Conservation (phyloP, 2,888 invertebrate genomes). For the Ecliptopera silaceata region DNA sequence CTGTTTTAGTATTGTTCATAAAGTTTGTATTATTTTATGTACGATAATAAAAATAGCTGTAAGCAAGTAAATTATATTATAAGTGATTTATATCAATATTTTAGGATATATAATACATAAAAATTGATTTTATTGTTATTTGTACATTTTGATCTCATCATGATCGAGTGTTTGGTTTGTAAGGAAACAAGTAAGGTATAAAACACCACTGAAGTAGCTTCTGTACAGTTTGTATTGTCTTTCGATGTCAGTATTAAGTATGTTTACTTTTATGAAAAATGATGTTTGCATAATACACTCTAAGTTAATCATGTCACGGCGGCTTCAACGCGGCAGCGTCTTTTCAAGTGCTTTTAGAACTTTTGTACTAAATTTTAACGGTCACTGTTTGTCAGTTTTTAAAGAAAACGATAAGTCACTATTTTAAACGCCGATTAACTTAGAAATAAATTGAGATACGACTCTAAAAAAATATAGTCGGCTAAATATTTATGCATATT, state of each 20-base stretch:
- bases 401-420: no score
- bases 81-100: conserved; percentile 10
- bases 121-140: conserved; percentile 57
- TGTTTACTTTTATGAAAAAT: conserved; percentile 36
- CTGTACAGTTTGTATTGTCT: conserved; percentile 76
- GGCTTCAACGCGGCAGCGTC: no score
- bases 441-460: no score
- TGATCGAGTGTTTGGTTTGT: conserved; percentile 77
- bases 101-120: conserved; percentile 29
- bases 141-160: conserved; percentile 83
- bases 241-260: conserved; percentile 60
- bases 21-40: conserved; percentile 35
- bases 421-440: no score
- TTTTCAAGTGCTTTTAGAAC: no score
- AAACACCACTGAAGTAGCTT: conserved; percentile 80
- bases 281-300: not conserved
- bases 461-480: no score
- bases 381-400: no score
- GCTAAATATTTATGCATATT: no score
- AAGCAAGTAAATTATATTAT: conserved; percentile 14
- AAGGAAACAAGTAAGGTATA: conserved; percentile 77
- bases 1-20: conserved; percentile 64
- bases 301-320: not conserved
- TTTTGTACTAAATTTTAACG: no score
- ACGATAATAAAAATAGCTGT: conserved; percentile 22